These are phyloP conservation scores for Heptranchias perlo DNA, from an alignment of 2,113 vertebrate species.

Conservation along the genomic window DNA sequence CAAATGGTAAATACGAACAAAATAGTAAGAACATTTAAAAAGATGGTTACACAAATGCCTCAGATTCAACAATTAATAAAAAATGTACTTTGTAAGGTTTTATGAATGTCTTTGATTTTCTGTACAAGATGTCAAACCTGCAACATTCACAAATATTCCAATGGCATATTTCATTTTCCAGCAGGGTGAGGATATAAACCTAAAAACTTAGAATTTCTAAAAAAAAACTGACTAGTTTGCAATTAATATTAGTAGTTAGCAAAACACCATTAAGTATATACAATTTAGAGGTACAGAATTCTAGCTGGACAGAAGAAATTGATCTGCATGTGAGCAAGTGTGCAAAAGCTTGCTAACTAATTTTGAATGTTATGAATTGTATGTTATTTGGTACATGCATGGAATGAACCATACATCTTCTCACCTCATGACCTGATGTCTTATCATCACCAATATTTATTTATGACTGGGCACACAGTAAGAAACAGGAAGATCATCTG, in stretches of 20 bases:
- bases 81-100: neutral
- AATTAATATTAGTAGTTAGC: neutral
- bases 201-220: neutral
- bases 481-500: too few species aligned
- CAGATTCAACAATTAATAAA: neutral
- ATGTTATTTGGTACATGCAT: neutral
- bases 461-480: neutral
- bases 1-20: neutral
- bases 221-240: neutral
- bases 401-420: neutral
- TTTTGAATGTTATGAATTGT: neutral
- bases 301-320: neutral
- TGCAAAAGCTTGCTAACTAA: neutral
- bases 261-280: neutral
- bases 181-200: neutral
- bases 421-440: neutral
- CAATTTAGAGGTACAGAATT: neutral
- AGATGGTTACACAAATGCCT: neutral
- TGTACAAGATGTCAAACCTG: neutral
- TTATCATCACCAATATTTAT: neutral
- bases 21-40: neutral
- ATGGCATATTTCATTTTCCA: neutral
- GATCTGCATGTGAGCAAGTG: neutral
- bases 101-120: neutral
- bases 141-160: neutral